Percentiles rank a stretch among this genome's conserved stretches.
Evolutionary conservation across 2,113 vertebrate species (phyloP).

Genomic region (Anseranas semipalmata): DNA sequence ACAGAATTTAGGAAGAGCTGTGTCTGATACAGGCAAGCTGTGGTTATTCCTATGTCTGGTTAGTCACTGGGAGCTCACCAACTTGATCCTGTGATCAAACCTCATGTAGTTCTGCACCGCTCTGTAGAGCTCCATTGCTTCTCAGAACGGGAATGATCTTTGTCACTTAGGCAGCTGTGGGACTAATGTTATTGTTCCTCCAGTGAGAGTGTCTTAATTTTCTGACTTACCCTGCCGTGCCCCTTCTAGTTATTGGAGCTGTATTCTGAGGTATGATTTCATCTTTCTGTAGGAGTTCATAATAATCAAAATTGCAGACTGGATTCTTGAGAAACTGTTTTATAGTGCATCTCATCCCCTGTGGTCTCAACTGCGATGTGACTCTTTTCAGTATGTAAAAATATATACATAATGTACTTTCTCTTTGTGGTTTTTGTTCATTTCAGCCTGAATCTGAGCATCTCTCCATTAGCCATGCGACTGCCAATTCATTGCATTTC

Average conservation of each 20-base stretch:
- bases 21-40: neutral
- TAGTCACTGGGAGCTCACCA: neutral
- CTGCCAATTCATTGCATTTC: constrained; percentile 90
- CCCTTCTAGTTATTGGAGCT: neutral
- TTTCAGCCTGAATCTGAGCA: constrained; percentile 86
- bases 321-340: neutral
- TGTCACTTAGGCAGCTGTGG: neutral
- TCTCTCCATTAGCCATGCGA: constrained; percentile 89
- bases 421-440: constrained; percentile 10
- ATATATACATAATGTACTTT: neutral
- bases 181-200: neutral
- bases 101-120: neutral
- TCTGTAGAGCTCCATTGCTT: neutral
- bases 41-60: neutral
- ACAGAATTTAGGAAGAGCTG: neutral
- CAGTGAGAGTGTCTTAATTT: neutral
- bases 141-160: neutral
- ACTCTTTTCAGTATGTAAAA: neutral
- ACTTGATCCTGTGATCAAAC: neutral
- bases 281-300: neutral
- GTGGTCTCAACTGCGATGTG: neutral
- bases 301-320: neutral
- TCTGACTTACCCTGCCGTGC: neutral
- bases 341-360: neutral
- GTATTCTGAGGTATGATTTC: neutral